These are phyloP conservation scores for Anseranas semipalmata DNA, from an alignment of 2,113 vertebrate species.

Conservation along the genomic window DNA sequence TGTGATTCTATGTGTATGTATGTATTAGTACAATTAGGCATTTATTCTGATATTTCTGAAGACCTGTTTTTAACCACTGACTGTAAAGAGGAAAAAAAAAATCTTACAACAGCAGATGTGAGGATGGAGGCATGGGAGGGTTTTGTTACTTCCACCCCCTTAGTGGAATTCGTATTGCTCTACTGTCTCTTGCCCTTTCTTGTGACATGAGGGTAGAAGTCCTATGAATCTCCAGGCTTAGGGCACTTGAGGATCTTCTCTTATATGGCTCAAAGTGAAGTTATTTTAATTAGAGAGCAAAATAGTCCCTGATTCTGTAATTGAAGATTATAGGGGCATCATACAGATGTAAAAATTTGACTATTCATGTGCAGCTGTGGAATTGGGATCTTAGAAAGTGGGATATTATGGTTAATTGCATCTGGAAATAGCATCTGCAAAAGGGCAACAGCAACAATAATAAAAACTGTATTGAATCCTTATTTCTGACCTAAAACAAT, in stretches of 20 bases:
- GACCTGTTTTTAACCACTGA: not conserved
- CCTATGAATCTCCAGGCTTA: not conserved
- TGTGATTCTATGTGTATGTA: too few relatives aligned
- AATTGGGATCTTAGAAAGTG: not conserved
- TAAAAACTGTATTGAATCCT: not conserved
- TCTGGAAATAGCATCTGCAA: not conserved
- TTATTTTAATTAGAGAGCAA: not conserved
- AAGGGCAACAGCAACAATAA: not conserved
- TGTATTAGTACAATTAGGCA: not conserved
- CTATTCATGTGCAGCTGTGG: constrained; percentile 21
- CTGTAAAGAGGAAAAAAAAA: not conserved
- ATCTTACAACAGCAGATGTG: not conserved
- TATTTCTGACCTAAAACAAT: constrained; percentile 5
- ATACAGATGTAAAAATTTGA: not conserved
- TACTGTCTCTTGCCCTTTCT: not conserved
- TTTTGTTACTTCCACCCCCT: not conserved
- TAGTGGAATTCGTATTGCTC: not conserved
- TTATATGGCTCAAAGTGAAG: not conserved
- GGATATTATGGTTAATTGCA: not conserved
- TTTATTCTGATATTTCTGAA: constrained; percentile 3
- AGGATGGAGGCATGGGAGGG: not conserved
- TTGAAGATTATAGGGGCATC: not conserved
- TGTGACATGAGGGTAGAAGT: not conserved
- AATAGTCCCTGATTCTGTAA: not conserved
- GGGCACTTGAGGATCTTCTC: not conserved